These are phyloP conservation scores for Phymastichus coffea DNA, from an alignment of 1,140 invertebrate species.

Conservation along the genomic window DNA sequence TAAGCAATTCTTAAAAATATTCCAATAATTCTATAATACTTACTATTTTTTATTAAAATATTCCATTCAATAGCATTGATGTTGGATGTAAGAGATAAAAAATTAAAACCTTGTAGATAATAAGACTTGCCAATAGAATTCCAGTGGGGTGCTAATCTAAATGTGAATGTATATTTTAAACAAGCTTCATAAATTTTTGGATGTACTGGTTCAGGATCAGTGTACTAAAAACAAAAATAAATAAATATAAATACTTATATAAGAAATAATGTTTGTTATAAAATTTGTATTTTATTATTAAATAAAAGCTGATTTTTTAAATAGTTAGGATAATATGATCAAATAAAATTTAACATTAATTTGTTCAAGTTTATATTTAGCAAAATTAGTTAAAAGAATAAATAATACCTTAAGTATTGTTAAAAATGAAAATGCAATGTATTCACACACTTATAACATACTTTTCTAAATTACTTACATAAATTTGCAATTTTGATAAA, in stretches of 20 bases:
- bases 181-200: conserved; percentile 35
- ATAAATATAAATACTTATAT: not conserved
- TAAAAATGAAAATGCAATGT: too few relatives aligned
- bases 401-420: not conserved
- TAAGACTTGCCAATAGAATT: conserved; percentile 38
- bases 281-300: not conserved
- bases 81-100: conserved; percentile 28
- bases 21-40: not conserved
- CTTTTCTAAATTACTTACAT: conserved; percentile 11
- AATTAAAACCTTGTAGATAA: conserved; percentile 39
- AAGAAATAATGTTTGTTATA: not conserved
- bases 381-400: not conserved
- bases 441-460: conserved; percentile 2
- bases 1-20: not conserved
- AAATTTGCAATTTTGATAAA: conserved; percentile 27
- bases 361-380: not conserved
- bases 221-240: conserved; percentile 5
- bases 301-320: not conserved
- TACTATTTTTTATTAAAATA: conserved; percentile 32
- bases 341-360: not conserved
- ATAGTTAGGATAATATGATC: not conserved
- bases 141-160: conserved; percentile 40
- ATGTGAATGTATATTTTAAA: conserved; percentile 38
- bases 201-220: conserved; percentile 23
- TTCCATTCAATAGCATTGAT: conserved; percentile 37